These are phyloP conservation scores for Heterotis niloticus DNA, from an alignment of 2,113 vertebrate species.

Conservation along the genomic window DNA sequence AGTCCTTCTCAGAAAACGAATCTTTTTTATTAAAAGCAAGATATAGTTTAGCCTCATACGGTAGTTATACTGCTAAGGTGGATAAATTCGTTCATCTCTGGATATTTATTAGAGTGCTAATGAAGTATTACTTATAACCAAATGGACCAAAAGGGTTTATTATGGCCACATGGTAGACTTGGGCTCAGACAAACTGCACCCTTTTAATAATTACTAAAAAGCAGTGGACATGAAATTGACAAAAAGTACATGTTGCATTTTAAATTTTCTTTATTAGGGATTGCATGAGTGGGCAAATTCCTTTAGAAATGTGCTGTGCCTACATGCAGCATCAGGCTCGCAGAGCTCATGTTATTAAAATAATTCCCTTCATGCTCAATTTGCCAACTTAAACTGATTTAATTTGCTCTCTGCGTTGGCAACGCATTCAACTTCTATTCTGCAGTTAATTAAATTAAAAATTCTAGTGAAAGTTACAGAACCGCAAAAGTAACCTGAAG, in stretches of 20 bases:
- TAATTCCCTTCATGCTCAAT: slow-evolving; percentile 69
- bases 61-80: too few relatives aligned
- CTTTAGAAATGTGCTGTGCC: neutral
- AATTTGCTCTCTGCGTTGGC: slow-evolving; percentile 45
- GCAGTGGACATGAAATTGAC: too few relatives aligned
- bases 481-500: slow-evolving; percentile 44
- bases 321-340: slow-evolving; percentile 2
- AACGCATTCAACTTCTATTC: slow-evolving; percentile 50
- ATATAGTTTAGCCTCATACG: too few relatives aligned
- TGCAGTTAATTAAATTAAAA: slow-evolving; percentile 66
- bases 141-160: too few relatives aligned
- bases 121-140: too few relatives aligned
- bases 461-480: slow-evolving; percentile 63
- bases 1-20: neutral
- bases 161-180: too few relatives aligned
- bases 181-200: too few relatives aligned
- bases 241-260: too few relatives aligned
- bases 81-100: too few relatives aligned
- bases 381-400: slow-evolving; percentile 70
- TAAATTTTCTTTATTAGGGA: neutral
- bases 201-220: too few relatives aligned
- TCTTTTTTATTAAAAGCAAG: too few relatives aligned
- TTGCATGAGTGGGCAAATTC: slow-evolving; percentile 8
- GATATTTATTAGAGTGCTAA: too few relatives aligned
- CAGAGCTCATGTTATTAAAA: slow-evolving; percentile 47